Evolutionary conservation across 2,797 vertebrate species (phyloP), one percentile per base, ranked within the genome.

Genomic region (Alfaro cultratus): DNA sequence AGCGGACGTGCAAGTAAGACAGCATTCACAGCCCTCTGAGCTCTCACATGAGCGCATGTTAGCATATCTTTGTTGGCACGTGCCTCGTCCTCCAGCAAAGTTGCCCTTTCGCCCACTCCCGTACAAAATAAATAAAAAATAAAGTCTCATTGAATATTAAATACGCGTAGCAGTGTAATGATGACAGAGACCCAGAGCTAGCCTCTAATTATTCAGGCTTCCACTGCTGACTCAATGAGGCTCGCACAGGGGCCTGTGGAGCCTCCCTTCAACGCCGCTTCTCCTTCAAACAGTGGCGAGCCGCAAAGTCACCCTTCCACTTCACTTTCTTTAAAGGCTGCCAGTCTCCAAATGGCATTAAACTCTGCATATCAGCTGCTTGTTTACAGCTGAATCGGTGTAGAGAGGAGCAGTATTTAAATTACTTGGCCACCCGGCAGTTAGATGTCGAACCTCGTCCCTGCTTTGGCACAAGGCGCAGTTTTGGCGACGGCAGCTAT

Each of bases 81-180:
- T 55, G 79, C 83, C 88, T 76, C 55, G 39, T 85, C 75, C 83
- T 84, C 80, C 23, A 10, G 84, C 84, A 45, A 71, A 77, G 84
- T 47, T 93, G 90, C 90, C 91, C 94, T 93, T 94, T 93, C 23
- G 76, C 81, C 81, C 81, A 78, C 87, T 86, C 81, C 74, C 64
- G 1, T 49, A 74, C 77, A 80, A 18, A 29, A 45, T 45, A 71
- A 87, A 94, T 94, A 67, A 67, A 21, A 67, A 67, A 87, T 93
- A 93, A 94, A 89, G 92, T 93, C 93, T 94, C 91, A 87, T 81
- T 94, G 91, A 88, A 94, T 94, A 94, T 94, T 91, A 86, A 90
- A 91, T 88, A 82, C 77, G 89, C 79, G 81, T 84, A 57, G 74
- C 85, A 51, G 83, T 89, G 89, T 89, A 90, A 93, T 83, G 83